Evolutionary conservation across 2,113 vertebrate genomes (phyloP).

Genomic region (Bubalus kerabau): DNA sequence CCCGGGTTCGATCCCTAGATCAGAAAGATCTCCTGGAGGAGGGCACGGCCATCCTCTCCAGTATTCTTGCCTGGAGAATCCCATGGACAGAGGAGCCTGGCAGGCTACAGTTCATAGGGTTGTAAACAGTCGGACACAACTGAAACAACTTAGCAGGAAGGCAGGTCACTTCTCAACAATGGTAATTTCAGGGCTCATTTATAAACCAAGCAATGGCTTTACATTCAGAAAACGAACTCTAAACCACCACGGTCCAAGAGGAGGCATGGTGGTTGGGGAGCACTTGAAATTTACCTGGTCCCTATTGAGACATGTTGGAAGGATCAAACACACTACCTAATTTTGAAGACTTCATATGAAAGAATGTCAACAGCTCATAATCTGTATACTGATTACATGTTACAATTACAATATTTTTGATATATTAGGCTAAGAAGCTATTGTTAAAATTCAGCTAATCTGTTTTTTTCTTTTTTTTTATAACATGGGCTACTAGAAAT

Average conservation of each 20-base stretch:
- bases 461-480: not conserved
- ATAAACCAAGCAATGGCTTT: not conserved
- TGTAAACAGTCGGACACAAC: rapidly evolving
- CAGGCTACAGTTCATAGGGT: not conserved
- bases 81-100: not conserved
- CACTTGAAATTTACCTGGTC: not conserved
- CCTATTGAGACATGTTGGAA: not conserved
- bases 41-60: not conserved
- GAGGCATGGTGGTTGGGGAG: not conserved
- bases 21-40: not conserved
- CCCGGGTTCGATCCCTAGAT: not conserved
- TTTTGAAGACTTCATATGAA: not conserved
- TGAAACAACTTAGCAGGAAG: not conserved
- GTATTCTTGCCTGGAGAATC: not conserved
- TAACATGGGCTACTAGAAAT: not conserved
- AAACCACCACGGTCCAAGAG: not conserved
- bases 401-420: not conserved
- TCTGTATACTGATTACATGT: not conserved
- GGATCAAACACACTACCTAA: not conserved
- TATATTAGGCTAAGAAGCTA: not conserved
- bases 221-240: not conserved
- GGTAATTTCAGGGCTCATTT: not conserved
- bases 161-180: not conserved
- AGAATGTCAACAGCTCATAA: not conserved
- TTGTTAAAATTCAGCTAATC: not conserved